Evolutionary conservation across 2,797 vertebrate species (phyloP), one percentile per base, ranked within the genome.

Genomic region (Naso thynnoides): DNA sequence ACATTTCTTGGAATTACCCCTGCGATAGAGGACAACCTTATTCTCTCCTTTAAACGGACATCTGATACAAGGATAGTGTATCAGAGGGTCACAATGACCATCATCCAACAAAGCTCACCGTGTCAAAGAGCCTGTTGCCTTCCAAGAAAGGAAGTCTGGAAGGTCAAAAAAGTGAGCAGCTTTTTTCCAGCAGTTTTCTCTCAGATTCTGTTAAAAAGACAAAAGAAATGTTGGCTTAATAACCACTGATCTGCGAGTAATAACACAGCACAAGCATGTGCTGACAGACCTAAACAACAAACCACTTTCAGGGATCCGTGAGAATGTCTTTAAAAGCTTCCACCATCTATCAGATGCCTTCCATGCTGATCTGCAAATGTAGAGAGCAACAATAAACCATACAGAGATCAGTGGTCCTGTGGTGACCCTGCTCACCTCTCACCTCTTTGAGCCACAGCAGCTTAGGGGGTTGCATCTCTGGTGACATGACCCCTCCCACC

Each of bases 381-480:
- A 73, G 42, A 70, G 48, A 42, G 79, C 18, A n/a, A 59, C 44
- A 65, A 70, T 52, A 76, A 80, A 82, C 61, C 41, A 50, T 2
- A 19, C 2, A 50, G 42, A 73, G 73, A 63, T 48, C 48, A 13
- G 45, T 36, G 47, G 42, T 33, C 29, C 61, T 16, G 47, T 13
- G 29, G 13, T 62, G 85, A 89, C 85, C 86, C 63, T 31, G 60
- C 84, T 90, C 86, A 92, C 87, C 91, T 82, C 95, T 96, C 86
- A 98, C 98, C 94, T 99, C 97, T 92, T 98, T 99, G 45, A 99
- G 89, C 98, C 98, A 99, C 55, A 99, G 94, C 70, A 99, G 91
- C 85, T 99, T 99, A 0, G 98, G 98, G 1, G 98, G 97, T 86
- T 99, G 98, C 97, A 99, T 97, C 89, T 99, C 98, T 59, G 96